A percentile compares a stretch with the other conserved stretches of the same genome.
phyloP scores from a whole-genome alignment of 1,140 invertebrate genomes.

The Drosophila bipectinata region DNA sequence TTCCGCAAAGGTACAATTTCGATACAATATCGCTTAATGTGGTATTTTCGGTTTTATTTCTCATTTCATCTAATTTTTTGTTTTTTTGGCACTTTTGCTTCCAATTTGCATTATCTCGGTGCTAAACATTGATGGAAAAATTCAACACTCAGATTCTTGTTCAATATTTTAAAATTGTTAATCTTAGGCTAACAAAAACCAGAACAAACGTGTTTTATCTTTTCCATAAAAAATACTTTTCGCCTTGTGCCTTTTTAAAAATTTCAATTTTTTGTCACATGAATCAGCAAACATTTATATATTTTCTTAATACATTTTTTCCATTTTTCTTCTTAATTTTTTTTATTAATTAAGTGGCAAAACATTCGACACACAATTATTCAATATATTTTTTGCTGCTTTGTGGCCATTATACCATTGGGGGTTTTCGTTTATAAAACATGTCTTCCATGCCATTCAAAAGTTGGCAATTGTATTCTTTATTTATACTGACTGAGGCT shows the following conservation, averaged over 20 bases:
- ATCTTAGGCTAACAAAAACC: slow-evolving; percentile 47
- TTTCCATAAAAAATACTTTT: slow-evolving; percentile 30
- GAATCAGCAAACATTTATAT: slow-evolving; percentile 64
- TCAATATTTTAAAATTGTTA: slow-evolving; percentile 69
- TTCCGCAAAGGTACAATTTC: slow-evolving; percentile 64
- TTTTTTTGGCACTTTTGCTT: slow-evolving; percentile 67
- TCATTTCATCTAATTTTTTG: slow-evolving; percentile 1
- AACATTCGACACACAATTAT: slow-evolving; percentile 60
- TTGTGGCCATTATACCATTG: slow-evolving; percentile 10
- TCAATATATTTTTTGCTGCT: slow-evolving; percentile 6
- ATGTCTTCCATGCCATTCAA: slow-evolving; percentile 16
- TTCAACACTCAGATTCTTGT: slow-evolving; percentile 76
- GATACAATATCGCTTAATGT: slow-evolving; percentile 36
- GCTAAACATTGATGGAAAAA: slow-evolving; percentile 75
- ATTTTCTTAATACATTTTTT: slow-evolving; percentile 27
- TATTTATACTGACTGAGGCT: slow-evolving; percentile 71
- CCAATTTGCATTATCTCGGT: slow-evolving; percentile 36
- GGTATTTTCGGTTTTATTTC: slow-evolving; percentile 18
- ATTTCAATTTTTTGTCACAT: slow-evolving; percentile 48
- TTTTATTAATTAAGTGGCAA: slow-evolving; percentile 48
- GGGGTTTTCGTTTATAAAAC: slow-evolving; percentile 15
- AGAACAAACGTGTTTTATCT: slow-evolving; percentile 9
- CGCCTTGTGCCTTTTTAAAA: slow-evolving; percentile 30
- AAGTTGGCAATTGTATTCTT: slow-evolving; percentile 21
- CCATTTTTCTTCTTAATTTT: slow-evolving; percentile 27